phyloP scores from a whole-genome alignment of 2,113 vertebrate genomes.

The Sceloporus undulatus region DNA sequence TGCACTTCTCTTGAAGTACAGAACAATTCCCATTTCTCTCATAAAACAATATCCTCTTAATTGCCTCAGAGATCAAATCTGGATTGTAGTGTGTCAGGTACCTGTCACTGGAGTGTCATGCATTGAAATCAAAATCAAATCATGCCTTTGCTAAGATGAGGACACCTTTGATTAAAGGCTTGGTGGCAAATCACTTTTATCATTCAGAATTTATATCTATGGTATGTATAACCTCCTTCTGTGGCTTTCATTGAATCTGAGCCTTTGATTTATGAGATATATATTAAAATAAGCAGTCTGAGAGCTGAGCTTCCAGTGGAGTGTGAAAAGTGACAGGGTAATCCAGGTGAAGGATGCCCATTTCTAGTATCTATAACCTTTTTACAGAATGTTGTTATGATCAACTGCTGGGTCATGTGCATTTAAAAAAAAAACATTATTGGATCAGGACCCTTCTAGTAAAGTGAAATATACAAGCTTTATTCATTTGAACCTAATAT shows the following conservation, averaged over 20 bases:
- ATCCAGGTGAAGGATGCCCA: conserved; percentile 46
- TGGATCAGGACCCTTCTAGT: too few relatives aligned
- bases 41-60: conserved; percentile 12
- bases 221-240: not conserved
- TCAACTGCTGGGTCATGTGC: not conserved
- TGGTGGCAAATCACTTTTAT: conserved; percentile 31
- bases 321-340: not conserved
- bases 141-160: conserved; percentile 32
- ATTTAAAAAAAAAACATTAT: not conserved
- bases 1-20: not conserved
- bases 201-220: conserved; percentile 14
- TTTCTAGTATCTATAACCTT: conserved; percentile 26
- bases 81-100: conserved; percentile 15
- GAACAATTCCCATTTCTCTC: conserved; percentile 31
- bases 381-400: conserved; percentile 38
- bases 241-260: conserved; percentile 33
- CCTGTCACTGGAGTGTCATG: conserved; percentile 27
- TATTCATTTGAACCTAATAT: not conserved
- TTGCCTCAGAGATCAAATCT: conserved; percentile 29
- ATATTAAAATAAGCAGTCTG: conserved; percentile 44
- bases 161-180: conserved; percentile 40
- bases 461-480: not conserved
- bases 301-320: conserved; percentile 32
- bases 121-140: conserved; percentile 46
- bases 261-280: conserved; percentile 49